Conservation (phyloP, 1,140 invertebrate genomes). For the Megathymus violae region DNA sequence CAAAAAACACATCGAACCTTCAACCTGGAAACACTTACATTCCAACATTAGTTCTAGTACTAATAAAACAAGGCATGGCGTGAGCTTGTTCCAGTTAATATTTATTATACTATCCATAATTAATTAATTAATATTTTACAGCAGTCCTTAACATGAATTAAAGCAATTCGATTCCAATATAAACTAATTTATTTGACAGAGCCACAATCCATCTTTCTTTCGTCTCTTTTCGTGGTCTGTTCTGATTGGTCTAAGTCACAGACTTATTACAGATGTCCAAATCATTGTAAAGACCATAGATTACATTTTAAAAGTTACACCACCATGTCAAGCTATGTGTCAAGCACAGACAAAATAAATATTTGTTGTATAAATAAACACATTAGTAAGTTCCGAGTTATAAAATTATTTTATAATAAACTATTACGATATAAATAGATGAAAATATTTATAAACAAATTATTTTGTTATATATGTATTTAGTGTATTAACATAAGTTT, state of each 20-base stretch:
- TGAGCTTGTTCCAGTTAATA: slow-evolving; percentile 81
- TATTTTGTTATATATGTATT: no score
- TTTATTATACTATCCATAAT: slow-evolving; percentile 78
- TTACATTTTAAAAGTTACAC: not conserved
- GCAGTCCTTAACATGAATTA: slow-evolving; percentile 58
- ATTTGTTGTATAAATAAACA: no score
- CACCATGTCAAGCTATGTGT: not conserved
- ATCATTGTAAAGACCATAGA: not conserved
- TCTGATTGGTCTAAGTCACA: slow-evolving; percentile 81
- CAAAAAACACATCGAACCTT: slow-evolving; percentile 41
- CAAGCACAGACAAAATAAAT: no score
- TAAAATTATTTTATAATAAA: no score
- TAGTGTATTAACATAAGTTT: no score
- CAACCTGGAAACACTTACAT: slow-evolving; percentile 61
- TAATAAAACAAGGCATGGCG: slow-evolving; percentile 81
- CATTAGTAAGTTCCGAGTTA: no score
- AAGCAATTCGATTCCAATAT: slow-evolving; percentile 66
- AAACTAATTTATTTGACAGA: slow-evolving; percentile 79
- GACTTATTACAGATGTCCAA: no score
- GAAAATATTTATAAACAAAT: no score
- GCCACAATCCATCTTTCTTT: slow-evolving; percentile 73
- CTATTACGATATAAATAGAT: no score
- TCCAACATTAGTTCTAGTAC: slow-evolving; percentile 81
- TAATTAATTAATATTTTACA: slow-evolving; percentile 57
- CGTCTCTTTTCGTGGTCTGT: slow-evolving; percentile 81